Conservation (phyloP, 2,113 vertebrate species). For the Sorex araneus region DNA sequence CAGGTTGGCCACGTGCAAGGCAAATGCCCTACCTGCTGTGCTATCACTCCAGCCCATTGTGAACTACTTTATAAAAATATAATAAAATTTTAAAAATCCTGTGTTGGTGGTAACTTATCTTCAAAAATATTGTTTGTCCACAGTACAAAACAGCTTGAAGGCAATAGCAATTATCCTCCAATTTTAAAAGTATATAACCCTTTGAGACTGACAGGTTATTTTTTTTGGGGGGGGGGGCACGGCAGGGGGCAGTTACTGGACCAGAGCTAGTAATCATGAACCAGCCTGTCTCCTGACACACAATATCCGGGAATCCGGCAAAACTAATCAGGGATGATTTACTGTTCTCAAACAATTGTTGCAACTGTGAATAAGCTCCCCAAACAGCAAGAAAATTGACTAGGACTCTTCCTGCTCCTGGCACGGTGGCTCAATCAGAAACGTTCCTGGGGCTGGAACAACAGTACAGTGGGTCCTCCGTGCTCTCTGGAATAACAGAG, state of each 20-base stretch:
- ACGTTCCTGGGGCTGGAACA: neutral
- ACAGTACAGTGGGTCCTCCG: neutral
- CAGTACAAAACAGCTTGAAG: neutral
- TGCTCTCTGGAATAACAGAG: neutral
- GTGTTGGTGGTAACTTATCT: conserved; percentile 18
- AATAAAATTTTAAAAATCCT: neutral
- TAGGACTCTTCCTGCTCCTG: neutral
- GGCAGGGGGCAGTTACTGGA: too few relatives aligned
- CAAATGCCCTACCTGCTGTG: too few relatives aligned
- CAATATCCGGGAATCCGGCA: neutral
- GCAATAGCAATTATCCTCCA: neutral
- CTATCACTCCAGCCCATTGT: too few relatives aligned
- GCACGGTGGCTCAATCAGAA: neutral
- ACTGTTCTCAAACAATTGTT: neutral
- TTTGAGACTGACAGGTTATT: neutral
- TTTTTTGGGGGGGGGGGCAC: too few relatives aligned
- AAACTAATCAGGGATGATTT: neutral
- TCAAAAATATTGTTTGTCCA: neutral
- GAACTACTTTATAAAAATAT: too few relatives aligned
- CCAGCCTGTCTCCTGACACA: neutral
- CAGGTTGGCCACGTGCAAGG: too few relatives aligned
- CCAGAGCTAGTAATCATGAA: too few relatives aligned
- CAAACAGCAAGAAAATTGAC: neutral
- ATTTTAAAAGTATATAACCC: neutral
- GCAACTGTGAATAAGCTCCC: neutral